Evolutionary conservation across 2,113 vertebrate genomes (phyloP).

Genomic region (Lipotes vexillifer): DNA sequence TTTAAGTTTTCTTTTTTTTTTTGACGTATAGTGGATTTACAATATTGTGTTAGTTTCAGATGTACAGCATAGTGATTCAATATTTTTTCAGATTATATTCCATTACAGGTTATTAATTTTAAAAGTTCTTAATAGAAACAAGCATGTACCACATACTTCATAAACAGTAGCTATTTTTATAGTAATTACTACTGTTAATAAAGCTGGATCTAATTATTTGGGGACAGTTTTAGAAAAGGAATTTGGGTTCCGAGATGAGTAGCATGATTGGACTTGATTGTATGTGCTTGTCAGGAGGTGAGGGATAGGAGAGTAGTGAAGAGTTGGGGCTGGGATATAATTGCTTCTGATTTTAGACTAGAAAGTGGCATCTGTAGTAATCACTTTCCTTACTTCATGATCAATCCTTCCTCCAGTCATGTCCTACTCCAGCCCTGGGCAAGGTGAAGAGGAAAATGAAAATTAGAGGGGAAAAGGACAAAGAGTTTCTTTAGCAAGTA

Average conservation of each 20-base stretch:
- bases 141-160: background rate
- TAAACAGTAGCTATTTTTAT: background rate
- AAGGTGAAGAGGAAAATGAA: background rate
- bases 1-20: background rate
- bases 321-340: background rate
- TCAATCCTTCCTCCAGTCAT: background rate
- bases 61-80: too few species aligned
- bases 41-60: background rate
- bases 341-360: background rate
- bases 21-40: background rate
- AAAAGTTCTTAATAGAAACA: background rate
- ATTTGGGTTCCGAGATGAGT: background rate
- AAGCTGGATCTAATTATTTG: background rate
- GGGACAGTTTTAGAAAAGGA: background rate
- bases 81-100: too few species aligned
- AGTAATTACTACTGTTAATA: background rate
- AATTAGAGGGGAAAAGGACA: background rate
- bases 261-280: background rate
- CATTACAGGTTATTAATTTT: background rate
- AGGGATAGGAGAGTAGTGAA: background rate
- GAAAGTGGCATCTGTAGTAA: background rate
- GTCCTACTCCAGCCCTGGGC: background rate
- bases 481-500: background rate
- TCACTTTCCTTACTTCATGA: background rate
- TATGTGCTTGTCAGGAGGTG: background rate